Conservation (phyloP, 2,888 invertebrate species). For the Pterostichus niger region DNA sequence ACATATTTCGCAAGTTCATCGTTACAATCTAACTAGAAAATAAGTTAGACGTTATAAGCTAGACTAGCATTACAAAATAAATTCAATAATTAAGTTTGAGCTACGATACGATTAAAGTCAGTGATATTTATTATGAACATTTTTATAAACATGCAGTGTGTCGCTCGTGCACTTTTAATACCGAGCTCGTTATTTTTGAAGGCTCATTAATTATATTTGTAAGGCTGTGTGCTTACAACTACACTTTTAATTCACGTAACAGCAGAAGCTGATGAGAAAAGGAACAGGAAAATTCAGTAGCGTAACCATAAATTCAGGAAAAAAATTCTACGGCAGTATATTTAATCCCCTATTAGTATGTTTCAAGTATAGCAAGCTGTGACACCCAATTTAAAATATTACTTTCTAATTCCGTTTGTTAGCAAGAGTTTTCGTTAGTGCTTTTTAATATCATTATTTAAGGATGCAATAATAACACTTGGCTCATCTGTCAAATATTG, state of each 20-base stretch:
- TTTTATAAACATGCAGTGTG: conserved; percentile 2
- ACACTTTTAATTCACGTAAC: conserved; percentile 50
- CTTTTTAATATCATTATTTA: too few species aligned
- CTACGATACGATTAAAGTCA: background rate
- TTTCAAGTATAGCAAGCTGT: too few species aligned
- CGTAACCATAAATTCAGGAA: conserved; percentile 12
- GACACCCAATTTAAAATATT: too few species aligned
- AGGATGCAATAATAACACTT: too few species aligned
- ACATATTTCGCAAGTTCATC: too few species aligned
- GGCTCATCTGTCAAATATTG: too few species aligned
- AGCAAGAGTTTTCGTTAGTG: too few species aligned
- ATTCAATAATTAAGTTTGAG: conserved; percentile 29
- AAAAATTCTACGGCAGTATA: background rate
- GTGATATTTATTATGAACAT: conserved; percentile 18
- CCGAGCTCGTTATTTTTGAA: conserved; percentile 50
- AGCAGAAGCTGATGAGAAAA: conserved; percentile 8
- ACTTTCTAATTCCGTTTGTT: too few species aligned
- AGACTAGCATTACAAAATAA: background rate
- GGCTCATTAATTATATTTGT: conserved; percentile 56
- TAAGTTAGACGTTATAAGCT: too few species aligned
- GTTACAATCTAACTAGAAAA: too few species aligned
- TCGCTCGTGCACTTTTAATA: conserved; percentile 27
- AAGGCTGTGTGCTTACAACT: conserved; percentile 39
- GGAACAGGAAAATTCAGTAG: background rate
- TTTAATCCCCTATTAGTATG: conserved; percentile 12